phyloP scores from a whole-genome alignment of 2,113 vertebrate genomes.

The Cyanoliseus patagonus region DNA sequence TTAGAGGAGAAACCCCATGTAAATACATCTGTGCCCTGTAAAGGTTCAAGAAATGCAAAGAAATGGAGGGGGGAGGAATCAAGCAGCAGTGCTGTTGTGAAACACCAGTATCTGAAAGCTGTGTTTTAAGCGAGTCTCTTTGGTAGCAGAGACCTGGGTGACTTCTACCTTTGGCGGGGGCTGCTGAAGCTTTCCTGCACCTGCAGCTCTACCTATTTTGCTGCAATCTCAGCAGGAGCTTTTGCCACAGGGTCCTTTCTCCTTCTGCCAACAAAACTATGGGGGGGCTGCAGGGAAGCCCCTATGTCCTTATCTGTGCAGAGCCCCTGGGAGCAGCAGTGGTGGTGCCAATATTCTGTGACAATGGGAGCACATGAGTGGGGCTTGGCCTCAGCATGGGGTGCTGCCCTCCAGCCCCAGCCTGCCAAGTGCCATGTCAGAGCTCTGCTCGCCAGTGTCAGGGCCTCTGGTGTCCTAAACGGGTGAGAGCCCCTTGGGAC shows the following conservation, averaged over 20 bases:
- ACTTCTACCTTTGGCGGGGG: background rate
- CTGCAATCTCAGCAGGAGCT: background rate
- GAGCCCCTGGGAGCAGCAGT: too few species aligned
- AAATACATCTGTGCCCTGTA: background rate
- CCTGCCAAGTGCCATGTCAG: background rate
- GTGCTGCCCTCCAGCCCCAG: background rate
- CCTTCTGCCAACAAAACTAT: background rate
- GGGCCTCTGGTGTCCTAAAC: background rate
- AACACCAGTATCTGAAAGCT: background rate
- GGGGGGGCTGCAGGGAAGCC: background rate
- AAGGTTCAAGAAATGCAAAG: background rate
- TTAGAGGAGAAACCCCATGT: background rate
- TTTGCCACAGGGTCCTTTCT: background rate
- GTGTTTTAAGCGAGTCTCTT: background rate
- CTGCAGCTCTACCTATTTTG: background rate
- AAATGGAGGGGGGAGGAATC: background rate
- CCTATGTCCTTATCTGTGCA: fast-evolving
- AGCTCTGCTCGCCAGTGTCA: background rate
- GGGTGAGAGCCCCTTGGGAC: background rate
- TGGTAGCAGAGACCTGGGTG: background rate
- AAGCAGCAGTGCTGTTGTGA: background rate
- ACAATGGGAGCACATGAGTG: fast-evolving
- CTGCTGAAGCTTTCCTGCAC: background rate
- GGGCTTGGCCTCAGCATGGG: background rate
- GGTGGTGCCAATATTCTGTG: fast-evolving